phyloP scores from a whole-genome alignment of 2,113 vertebrate species.

The Astur gentilis region DNA sequence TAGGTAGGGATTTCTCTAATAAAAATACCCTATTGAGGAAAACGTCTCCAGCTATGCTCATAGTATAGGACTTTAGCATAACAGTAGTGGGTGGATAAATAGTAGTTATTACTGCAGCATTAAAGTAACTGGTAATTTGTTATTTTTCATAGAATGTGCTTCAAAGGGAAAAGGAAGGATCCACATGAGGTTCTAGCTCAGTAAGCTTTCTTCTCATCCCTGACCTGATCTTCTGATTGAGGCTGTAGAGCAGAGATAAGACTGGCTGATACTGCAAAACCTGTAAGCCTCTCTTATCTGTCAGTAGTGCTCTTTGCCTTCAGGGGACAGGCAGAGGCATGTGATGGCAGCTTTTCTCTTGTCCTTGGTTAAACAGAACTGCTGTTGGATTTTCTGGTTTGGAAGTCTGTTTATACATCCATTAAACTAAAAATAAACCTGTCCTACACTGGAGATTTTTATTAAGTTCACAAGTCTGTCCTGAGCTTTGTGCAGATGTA shows the following conservation, averaged over 20 bases:
- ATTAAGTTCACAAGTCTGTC: neutral
- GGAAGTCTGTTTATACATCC: neutral
- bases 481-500: neutral
- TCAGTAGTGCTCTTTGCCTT: neutral
- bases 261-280: neutral
- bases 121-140: neutral
- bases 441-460: neutral
- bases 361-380: conserved; percentile 18
- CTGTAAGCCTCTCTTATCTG: neutral
- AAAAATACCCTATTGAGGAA: neutral
- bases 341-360: neutral
- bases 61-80: neutral
- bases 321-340: neutral
- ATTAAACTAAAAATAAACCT: conserved; percentile 15
- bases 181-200: neutral
- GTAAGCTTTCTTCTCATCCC: neutral
- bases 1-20: neutral
- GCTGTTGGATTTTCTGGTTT: neutral
- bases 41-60: neutral
- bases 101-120: neutral
- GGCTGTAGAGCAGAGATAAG: neutral
- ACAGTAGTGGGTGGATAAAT: neutral
- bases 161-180: neutral
- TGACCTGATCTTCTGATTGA: neutral
- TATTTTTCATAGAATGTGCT: neutral